These are phyloP conservation scores for Hartigia nigra DNA, from an alignment of 2,888 invertebrate genomes.

Conservation along the genomic window DNA sequence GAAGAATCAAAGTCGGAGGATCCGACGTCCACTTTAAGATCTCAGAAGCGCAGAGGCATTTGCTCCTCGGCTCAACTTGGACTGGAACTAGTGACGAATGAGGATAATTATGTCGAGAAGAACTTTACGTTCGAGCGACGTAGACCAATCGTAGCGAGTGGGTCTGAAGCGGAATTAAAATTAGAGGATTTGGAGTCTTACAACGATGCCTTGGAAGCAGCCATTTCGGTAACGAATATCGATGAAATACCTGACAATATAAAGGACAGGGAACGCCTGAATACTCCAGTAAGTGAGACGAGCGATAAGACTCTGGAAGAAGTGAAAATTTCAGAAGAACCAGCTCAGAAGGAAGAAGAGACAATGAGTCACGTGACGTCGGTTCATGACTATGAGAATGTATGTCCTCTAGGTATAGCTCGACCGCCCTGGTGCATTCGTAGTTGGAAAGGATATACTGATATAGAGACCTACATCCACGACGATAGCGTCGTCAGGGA, in stretches of 20 bases:
- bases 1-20: conserved; percentile 40
- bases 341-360: conserved; percentile 43
- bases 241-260: conserved; percentile 33
- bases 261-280: conserved; percentile 37
- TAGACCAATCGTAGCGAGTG: conserved; percentile 13
- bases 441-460: conserved; percentile 75
- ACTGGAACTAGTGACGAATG: conserved; percentile 42
- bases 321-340: conserved; percentile 28
- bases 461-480: conserved; percentile 74
- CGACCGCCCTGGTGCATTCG: conserved; percentile 74
- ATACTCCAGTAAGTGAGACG: conserved; percentile 31
- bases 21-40: conserved; percentile 64
- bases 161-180: conserved; percentile 14
- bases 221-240: neutral
- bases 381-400: conserved; percentile 76
- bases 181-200: conserved; percentile 13
- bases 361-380: conserved; percentile 69
- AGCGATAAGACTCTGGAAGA: conserved; percentile 19
- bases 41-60: conserved; percentile 71
- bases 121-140: conserved; percentile 25
- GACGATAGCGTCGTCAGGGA: conserved; percentile 74
- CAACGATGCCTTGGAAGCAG: conserved; percentile 6
- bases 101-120: conserved; percentile 39
- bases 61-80: conserved; percentile 70
- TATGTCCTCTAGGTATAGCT: conserved; percentile 74